Conservation (phyloP, 2,888 invertebrate species). For the Ophion obscuratus region DNA sequence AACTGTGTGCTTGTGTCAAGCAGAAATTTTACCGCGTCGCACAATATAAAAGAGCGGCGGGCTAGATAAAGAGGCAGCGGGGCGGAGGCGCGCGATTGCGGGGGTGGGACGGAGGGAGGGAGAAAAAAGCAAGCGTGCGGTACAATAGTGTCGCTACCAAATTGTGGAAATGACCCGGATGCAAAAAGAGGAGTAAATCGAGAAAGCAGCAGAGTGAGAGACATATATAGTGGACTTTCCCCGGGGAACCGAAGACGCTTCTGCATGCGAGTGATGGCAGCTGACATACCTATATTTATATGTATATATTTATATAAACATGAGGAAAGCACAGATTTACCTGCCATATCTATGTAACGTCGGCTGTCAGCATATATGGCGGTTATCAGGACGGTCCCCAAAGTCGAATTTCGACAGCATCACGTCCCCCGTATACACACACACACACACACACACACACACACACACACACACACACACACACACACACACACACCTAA, state of each 20-base stretch:
- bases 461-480: too few species aligned
- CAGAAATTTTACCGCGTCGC: slow-evolving; percentile 60
- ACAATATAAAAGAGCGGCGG: not conserved
- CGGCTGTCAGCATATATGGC: not conserved
- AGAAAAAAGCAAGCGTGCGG: not conserved
- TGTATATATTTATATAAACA: not conserved
- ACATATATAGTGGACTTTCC: slow-evolving; percentile 30
- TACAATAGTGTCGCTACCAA: slow-evolving; percentile 58
- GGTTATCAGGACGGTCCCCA: not conserved
- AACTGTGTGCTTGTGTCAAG: slow-evolving; percentile 49
- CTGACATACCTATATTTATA: slow-evolving; percentile 33
- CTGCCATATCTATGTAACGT: not conserved
- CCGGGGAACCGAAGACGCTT: slow-evolving; percentile 64
- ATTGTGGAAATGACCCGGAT: slow-evolving; percentile 57
- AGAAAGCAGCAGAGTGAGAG: slow-evolving; percentile 28
- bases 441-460: too few species aligned
- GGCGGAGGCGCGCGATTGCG: not conserved
- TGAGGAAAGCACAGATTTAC: not conserved
- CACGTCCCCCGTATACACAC: too few species aligned
- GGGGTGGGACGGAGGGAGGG: not conserved
- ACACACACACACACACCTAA: too few species aligned
- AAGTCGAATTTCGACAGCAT: too few species aligned
- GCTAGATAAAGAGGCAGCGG: not conserved
- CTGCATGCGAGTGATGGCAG: slow-evolving; percentile 57
- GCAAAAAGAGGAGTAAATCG: slow-evolving; percentile 15